phyloP scores from a whole-genome alignment of 2,888 invertebrate species.

The Trypoxylon attenuatum region DNA sequence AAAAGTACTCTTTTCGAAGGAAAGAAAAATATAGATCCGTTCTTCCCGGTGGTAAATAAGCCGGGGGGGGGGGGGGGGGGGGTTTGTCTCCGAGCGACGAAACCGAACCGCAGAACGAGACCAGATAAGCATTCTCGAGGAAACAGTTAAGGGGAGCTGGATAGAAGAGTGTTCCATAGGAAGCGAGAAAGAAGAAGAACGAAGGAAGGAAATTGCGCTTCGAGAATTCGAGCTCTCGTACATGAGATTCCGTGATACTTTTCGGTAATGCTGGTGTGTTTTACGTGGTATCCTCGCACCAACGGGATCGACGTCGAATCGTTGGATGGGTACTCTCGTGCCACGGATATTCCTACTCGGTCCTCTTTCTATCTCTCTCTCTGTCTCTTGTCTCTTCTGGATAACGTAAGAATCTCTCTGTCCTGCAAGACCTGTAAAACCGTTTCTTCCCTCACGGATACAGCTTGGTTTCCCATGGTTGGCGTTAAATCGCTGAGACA shows the following conservation, averaged over 20 bases:
- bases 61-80: slow-evolving; percentile 22
- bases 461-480: not conserved
- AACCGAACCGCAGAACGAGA: slow-evolving; percentile 23
- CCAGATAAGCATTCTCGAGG: slow-evolving; percentile 28
- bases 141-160: slow-evolving; percentile 7
- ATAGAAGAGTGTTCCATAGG: not conserved
- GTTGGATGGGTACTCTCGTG: not conserved
- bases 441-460: too few relatives aligned
- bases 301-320: slow-evolving; percentile 24
- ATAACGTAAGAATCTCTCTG: too few relatives aligned
- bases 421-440: too few relatives aligned
- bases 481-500: slow-evolving; percentile 20
- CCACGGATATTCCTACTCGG: not conserved
- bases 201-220: slow-evolving; percentile 47
- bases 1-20: not conserved
- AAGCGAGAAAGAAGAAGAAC: slow-evolving; percentile 14
- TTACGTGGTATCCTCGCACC: slow-evolving; percentile 21
- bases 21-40: slow-evolving; percentile 20
- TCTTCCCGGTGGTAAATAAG: slow-evolving; percentile 27
- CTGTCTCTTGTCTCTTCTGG: too few relatives aligned
- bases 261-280: slow-evolving; percentile 38
- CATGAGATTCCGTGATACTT: slow-evolving; percentile 33
- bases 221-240: slow-evolving; percentile 36
- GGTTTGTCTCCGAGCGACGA: slow-evolving; percentile 26
- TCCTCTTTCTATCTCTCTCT: not conserved